Base-by-base conservation (phyloP, 2,797 vertebrate species). In the Percopsis omiscomaycus region DNA sequence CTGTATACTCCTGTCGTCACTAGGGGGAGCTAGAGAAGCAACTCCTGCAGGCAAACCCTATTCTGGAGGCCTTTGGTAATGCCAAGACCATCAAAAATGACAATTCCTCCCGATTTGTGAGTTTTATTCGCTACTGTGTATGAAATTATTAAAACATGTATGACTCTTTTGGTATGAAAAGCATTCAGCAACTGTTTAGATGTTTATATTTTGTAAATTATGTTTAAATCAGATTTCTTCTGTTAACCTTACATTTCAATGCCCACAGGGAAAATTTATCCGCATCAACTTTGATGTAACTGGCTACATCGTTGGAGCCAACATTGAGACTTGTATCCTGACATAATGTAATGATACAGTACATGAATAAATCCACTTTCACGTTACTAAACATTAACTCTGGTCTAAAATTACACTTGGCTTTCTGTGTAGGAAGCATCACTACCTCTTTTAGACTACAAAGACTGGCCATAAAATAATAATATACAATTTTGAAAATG, bases 11-110 rank as follows among this genome's bases (percentile, higher is more conserved):
- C 53, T 84, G 30, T 79, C 50, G 22, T 82, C 94, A 94, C 82
- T 85, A 99, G 97, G 97, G 97, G 57, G 97, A 99, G 94, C 90
- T 99, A 77, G 97, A 99, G 90, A 98, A 99, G 83, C 96, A 99
- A 83, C 96, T 99, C 72, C 92, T 99, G 59, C 97, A 98, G 91
- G 95, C 97, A 73, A 99, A 99, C 64, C 97, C 97, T 47, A 98
- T 98, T 74, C 92, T 99, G 77, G 97, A 99, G 89, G 96, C 96
- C 69, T 99, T 99, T 27, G 97, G 96, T 87, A 99, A 99, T 5
- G 97, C 96, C 77, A 99, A 99, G 89, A 99, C 97, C 1, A 96
- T 98, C 84, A 99, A 98, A 92, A 99, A 99, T 3, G 96, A 99
- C 90, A 99, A 99, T 88, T 98, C 96, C 5, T 99, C 96, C 12